phyloP scores from a whole-genome alignment of 2,888 invertebrate species.

The Smittia sp. region DNA sequence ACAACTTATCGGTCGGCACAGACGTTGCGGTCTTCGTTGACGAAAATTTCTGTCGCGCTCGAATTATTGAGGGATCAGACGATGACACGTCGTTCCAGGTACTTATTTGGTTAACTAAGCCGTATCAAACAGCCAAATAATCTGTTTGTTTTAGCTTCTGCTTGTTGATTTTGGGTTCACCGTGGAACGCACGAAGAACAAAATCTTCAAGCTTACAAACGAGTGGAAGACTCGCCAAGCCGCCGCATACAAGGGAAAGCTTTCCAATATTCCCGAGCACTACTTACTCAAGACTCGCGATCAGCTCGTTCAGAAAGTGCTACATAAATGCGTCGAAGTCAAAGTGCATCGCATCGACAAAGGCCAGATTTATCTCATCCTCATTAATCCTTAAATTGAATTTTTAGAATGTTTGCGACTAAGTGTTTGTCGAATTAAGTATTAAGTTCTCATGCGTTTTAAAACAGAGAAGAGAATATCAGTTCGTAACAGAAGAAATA shows the following conservation, averaged over 20 bases:
- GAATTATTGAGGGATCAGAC: background rate
- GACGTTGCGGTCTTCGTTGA: background rate
- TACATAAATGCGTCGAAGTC: background rate
- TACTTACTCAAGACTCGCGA: background rate
- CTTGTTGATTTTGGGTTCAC: background rate
- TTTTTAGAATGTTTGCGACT: too few relatives aligned
- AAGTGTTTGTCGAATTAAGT: too few relatives aligned
- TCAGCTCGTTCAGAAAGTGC: background rate
- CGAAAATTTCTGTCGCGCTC: background rate
- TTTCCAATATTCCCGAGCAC: background rate
- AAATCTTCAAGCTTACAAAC: background rate
- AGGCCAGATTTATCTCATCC: too few relatives aligned
- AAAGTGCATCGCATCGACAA: background rate
- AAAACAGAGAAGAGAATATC: too few relatives aligned
- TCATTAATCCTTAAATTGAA: too few relatives aligned
- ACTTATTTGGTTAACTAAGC: background rate
- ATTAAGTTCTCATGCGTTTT: too few relatives aligned
- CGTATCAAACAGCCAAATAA: too few relatives aligned
- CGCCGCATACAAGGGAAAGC: background rate
- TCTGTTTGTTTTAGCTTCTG: background rate
- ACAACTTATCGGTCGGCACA: background rate
- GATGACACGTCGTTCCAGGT: background rate
- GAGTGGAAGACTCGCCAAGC: background rate
- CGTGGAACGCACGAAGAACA: background rate
- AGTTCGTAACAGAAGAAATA: too few relatives aligned